Percentiles rank a stretch among this genome's conserved stretches.
Conservation (phyloP, 2,888 invertebrate species). For the Venustoraphidia nigricollis region DNA sequence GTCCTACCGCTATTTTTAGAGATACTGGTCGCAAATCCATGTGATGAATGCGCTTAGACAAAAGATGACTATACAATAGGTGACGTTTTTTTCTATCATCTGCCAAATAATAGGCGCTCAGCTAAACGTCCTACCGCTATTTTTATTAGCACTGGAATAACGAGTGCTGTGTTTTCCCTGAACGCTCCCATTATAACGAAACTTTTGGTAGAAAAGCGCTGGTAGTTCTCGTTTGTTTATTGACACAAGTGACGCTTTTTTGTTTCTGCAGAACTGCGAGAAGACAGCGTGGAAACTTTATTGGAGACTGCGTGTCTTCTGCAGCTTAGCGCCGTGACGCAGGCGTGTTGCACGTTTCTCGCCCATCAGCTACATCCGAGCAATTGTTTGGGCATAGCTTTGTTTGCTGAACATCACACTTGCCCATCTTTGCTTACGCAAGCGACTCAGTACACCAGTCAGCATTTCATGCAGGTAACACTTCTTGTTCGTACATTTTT, state of each 20-base stretch:
- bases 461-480: conserved; percentile 64
- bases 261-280: conserved; percentile 55
- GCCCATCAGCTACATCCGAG: conserved; percentile 84
- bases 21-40: no score
- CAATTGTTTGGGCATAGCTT: conserved; percentile 83
- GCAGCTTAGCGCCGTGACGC: conserved; percentile 71
- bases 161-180: no score
- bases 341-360: conserved; percentile 79
- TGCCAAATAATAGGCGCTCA: no score
- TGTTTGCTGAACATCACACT: conserved; percentile 86
- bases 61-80: no score
- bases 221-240: no score
- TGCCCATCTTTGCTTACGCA: conserved; percentile 65
- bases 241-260: no score
- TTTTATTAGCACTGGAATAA: no score
- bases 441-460: conserved; percentile 73
- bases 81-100: no score
- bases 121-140: no score
- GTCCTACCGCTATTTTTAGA: no score
- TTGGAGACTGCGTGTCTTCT: conserved; percentile 78
- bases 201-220: conserved; percentile 27
- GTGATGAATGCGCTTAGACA: no score
- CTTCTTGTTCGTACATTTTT: conserved; percentile 14
- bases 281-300: conserved; percentile 82
- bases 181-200: no score